These are phyloP conservation scores for Rhagonycha lutea DNA, from an alignment of 2,888 invertebrate genomes.

Conservation along the genomic window DNA sequence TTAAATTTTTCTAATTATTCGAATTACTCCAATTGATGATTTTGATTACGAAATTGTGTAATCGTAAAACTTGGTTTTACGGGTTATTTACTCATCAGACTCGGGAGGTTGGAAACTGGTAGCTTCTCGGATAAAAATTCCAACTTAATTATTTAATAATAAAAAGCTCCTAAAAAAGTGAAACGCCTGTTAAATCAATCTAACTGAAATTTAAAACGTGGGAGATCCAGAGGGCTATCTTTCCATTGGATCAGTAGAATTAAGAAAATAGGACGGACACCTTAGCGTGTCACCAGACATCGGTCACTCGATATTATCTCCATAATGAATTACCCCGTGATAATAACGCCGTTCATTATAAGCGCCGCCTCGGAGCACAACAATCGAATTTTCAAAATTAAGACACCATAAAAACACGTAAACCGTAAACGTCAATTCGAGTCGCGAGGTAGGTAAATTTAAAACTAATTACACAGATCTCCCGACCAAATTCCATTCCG, in stretches of 20 bases:
- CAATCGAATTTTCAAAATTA: not conserved
- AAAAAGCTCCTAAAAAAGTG: not conserved
- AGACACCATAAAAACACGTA: not conserved
- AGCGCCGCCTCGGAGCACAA: constrained; percentile 8
- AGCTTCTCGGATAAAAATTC: not conserved
- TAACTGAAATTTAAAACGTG: constrained; percentile 7
- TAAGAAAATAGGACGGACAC: constrained; percentile 17
- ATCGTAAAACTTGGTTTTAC: not conserved
- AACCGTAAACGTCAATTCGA: constrained; percentile 11
- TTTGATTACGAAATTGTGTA: not conserved
- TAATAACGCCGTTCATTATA: constrained; percentile 12
- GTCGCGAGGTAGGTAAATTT: constrained; percentile 14
- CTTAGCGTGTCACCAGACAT: constrained; percentile 11
- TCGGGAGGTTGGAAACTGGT: not conserved
- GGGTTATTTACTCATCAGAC: too few species aligned
- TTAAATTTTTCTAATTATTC: not conserved
- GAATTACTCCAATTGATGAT: not conserved
- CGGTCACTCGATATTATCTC: constrained; percentile 12
- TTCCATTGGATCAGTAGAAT: constrained; percentile 6
- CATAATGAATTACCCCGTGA: constrained; percentile 13
- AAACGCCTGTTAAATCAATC: not conserved
- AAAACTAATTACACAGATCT: constrained; percentile 9
- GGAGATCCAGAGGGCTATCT: constrained; percentile 13
- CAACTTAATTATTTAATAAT: not conserved
- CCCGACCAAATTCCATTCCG: not conserved